A percentile compares a stretch with the other conserved stretches of the same genome.
phyloP scores from a whole-genome alignment of 2,113 vertebrate genomes.

The Odocoileus virginianus region DNA sequence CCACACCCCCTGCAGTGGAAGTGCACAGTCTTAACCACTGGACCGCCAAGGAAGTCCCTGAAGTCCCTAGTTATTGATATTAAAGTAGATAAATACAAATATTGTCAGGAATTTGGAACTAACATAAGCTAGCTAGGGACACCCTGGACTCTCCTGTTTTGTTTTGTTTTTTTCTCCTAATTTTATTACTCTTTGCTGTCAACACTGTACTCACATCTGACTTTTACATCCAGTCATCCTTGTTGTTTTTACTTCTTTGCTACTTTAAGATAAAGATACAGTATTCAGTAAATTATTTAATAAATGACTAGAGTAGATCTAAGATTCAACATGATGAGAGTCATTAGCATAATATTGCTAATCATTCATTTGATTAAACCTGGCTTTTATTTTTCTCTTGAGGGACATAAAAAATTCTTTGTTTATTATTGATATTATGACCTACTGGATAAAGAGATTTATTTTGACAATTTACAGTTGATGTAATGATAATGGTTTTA shows the following conservation, averaged over 20 bases:
- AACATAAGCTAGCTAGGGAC: background rate
- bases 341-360: background rate
- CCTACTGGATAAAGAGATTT: background rate
- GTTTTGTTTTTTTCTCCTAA: background rate
- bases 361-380: background rate
- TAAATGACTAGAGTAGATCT: background rate
- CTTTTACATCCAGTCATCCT: background rate
- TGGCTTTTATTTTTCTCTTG: conserved; percentile 5
- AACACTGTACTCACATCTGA: background rate
- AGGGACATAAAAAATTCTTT: background rate
- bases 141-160: background rate
- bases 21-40: background rate
- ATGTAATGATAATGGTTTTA: background rate
- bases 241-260: background rate
- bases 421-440: background rate
- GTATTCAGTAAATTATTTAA: background rate
- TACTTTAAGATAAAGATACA: background rate
- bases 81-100: background rate
- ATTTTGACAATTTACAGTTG: background rate
- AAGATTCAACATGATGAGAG: background rate
- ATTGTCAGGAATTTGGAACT: background rate
- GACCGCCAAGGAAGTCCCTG: background rate
- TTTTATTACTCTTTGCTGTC: background rate
- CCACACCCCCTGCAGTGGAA: background rate
- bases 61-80: background rate